Base-by-base conservation (phyloP, 2,797 vertebrate genomes). In the Macrochelys suwanniensis region DNA sequence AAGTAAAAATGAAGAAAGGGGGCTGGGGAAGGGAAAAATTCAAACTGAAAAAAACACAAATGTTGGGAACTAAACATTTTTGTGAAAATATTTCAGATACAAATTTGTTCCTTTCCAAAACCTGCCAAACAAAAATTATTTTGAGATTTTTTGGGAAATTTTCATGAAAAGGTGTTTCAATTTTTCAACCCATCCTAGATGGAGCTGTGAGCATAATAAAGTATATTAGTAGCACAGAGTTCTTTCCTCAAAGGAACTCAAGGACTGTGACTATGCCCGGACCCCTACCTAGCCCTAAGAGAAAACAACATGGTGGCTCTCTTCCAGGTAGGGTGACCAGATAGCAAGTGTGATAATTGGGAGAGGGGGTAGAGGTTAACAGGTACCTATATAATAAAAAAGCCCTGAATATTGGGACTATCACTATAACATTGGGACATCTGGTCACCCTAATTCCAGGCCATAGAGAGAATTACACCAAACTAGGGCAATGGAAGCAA, bases 391-490 rank as follows among this genome's bases (percentile, higher is more conserved):
- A 25, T 10, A 54, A 54, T 9, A 4, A 54, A 54, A 54, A 53
- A 54, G 8, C 21, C 21, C 54, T 9, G 23, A 54, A 54, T 25
- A 54, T 25, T 54, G 21, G 53, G 8, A 54, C 54, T 25, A 19
- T 54, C 9, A 21, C 54, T 54, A 25, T 54, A 54, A 54, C 23
- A 23, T 23, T 54, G 54, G 21, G 23, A 54, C 54, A 54, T 25
- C 21, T 54, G 54, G 54, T 54, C 54, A 54, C 54, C 21, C 54
- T 54, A 54, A 21, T 54, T 54, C 23, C 26, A 78, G 33, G 5
- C n/a, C 25, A 21, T 13, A 51, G 31, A 81, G 5, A 2, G 3
- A 42, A 74, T 2, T 28, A 4, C 2, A 37, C 1, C 0, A 85
- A 53, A 84, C 65, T 28, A n/a, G 16, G 47, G 26, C 15, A 74